A percentile compares a stretch with the other conserved stretches of the same genome.
phyloP scores from a whole-genome alignment of 2,797 vertebrate species.

The Clarias fuscus region DNA sequence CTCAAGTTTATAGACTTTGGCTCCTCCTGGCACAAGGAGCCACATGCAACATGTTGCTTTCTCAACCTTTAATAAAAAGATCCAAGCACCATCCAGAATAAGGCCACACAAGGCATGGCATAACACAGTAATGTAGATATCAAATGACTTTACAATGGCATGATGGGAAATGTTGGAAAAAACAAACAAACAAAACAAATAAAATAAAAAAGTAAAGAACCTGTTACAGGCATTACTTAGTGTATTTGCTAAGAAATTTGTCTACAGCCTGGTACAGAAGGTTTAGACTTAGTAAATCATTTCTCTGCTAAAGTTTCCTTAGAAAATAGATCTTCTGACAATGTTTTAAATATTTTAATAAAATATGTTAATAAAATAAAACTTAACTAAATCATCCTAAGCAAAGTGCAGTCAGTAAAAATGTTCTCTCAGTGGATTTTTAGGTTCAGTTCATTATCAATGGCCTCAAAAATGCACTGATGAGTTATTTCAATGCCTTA shows the following conservation, averaged over 20 bases:
- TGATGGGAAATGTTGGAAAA: neutral
- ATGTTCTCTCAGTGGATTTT: neutral
- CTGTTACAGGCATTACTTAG: slow-evolving; percentile 48
- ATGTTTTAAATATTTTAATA: slow-evolving; percentile 59
- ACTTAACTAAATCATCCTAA: slow-evolving; percentile 20
- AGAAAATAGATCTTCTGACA: slow-evolving; percentile 52
- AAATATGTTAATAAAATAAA: slow-evolving; percentile 50
- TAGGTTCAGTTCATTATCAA: neutral
- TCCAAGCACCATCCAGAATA: slow-evolving; percentile 43
- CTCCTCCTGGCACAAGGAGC: slow-evolving; percentile 1
- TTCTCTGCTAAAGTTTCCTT: slow-evolving; percentile 34
- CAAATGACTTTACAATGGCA: neutral
- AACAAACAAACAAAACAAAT: neutral
- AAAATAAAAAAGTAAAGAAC: slow-evolving; percentile 19
- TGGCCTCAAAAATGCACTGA: neutral
- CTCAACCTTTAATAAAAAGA: slow-evolving; percentile 16
- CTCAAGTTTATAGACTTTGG: neutral
- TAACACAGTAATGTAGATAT: slow-evolving; percentile 5
- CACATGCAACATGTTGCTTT: slow-evolving; percentile 14
- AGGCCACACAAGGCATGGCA: slow-evolving; percentile 39
- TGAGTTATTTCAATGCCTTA: neutral
- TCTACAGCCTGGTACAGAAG: neutral
- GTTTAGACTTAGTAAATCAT: slow-evolving; percentile 35
- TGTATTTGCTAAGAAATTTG: slow-evolving; percentile 45
- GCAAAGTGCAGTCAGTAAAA: slow-evolving; percentile 49